Percentiles rank a stretch among this genome's conserved stretches.
These are phyloP conservation scores for Turdus rufiventris DNA, from an alignment of 2,113 vertebrate species.

Conservation along the genomic window DNA sequence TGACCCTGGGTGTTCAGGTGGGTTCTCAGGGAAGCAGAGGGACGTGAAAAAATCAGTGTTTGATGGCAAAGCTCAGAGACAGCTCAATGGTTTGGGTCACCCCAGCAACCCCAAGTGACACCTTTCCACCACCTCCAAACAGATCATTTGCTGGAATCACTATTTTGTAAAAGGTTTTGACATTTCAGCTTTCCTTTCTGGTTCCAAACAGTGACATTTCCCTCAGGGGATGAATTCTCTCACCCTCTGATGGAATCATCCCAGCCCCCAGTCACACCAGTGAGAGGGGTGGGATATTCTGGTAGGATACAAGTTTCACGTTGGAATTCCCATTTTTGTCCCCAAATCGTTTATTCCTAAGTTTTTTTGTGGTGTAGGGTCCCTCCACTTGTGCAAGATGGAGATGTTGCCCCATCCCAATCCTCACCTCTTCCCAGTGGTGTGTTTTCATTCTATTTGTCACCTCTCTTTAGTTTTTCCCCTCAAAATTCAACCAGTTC, in stretches of 20 bases:
- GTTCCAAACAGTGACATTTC: neutral
- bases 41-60: neutral
- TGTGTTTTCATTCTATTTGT: neutral
- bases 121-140: neutral
- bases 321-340: neutral
- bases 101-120: neutral
- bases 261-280: neutral
- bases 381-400: neutral
- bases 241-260: neutral
- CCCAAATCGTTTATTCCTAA: fast-evolving
- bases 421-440: neutral
- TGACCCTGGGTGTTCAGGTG: neutral
- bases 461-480: neutral
- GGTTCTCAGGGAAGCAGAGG: neutral
- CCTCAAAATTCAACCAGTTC: neutral
- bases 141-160: neutral
- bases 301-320: neutral
- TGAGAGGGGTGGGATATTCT: neutral
- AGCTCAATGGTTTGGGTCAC: neutral
- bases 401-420: neutral
- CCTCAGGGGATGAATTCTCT: neutral
- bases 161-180: conserved; percentile 11
- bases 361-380: neutral
- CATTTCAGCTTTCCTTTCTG: conserved; percentile 8
- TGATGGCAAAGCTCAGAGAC: neutral